Conservation (phyloP, 1,140 invertebrate species). For the Stegodyphus dumicola region DNA sequence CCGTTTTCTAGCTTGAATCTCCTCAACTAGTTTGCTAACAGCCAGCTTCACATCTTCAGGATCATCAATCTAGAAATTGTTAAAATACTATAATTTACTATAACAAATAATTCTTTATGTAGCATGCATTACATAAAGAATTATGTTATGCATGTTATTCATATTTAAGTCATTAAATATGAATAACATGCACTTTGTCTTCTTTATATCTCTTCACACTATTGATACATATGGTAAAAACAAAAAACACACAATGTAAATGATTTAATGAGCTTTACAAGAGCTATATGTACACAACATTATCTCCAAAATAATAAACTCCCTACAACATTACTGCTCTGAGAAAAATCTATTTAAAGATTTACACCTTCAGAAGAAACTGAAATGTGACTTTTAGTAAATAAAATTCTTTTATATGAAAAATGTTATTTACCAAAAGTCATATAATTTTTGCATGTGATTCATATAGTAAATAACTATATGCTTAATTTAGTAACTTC, state of each 20-base stretch:
- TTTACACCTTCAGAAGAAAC: too few relatives aligned
- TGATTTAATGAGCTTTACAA: too few relatives aligned
- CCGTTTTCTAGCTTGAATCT: conserved; percentile 1
- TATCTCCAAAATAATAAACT: too few relatives aligned
- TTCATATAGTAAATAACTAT: too few relatives aligned
- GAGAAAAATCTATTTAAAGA: too few relatives aligned
- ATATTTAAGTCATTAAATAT: not conserved
- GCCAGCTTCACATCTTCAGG: conserved; percentile 10
- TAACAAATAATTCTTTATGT: not conserved
- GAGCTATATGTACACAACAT: too few relatives aligned
- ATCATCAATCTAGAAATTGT: conserved; percentile 31
- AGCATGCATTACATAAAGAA: not conserved
- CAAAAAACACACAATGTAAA: not conserved
- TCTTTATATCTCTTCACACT: not conserved
- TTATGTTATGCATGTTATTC: not conserved
- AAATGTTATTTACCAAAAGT: too few relatives aligned
- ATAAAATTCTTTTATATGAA: too few relatives aligned
- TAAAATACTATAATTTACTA: not conserved
- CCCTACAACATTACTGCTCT: too few relatives aligned
- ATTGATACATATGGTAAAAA: not conserved
- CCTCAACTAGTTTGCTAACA: conserved; percentile 23
- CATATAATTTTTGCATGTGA: too few relatives aligned
- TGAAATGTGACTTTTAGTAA: too few relatives aligned
- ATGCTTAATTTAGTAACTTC: too few relatives aligned
- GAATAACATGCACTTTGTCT: not conserved